A percentile compares a stretch with the other conserved stretches of the same genome.
These are phyloP conservation scores for Steinernema feltiae DNA, from an alignment of 1,140 invertebrate species.

Conservation along the genomic window DNA sequence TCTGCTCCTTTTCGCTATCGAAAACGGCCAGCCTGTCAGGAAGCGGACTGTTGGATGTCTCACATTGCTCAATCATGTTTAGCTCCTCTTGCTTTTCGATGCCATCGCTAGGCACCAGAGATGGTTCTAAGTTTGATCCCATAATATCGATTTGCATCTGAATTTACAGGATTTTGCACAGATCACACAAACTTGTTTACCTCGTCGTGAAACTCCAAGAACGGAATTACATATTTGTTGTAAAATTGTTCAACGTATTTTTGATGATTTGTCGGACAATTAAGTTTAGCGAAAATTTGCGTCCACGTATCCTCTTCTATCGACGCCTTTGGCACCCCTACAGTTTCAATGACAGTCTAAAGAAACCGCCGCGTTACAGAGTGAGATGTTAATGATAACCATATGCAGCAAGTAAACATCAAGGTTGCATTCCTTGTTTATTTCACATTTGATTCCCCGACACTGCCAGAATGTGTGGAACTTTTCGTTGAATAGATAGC, in stretches of 20 bases:
- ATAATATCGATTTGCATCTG: no score
- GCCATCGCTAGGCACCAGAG: no score
- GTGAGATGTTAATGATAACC: neutral
- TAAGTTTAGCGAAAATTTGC: neutral
- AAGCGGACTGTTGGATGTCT: no score
- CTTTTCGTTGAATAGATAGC: neutral
- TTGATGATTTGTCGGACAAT: neutral
- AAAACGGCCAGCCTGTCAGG: no score
- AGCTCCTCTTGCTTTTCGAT: no score
- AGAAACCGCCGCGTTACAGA: neutral
- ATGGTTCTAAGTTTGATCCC: no score
- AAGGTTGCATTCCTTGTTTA: neutral
- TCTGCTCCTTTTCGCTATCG: neutral
- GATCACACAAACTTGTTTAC: neutral
- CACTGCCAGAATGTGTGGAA: neutral
- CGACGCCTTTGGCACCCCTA: neutral
- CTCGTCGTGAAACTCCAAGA: neutral
- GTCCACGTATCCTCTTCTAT: neutral
- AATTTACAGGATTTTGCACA: no score
- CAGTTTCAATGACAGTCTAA: neutral
- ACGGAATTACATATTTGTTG: neutral
- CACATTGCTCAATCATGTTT: no score
- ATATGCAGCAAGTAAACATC: neutral
- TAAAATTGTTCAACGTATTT: neutral
- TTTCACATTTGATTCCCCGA: neutral